A percentile compares a stretch with the other conserved stretches of the same genome.
These are phyloP conservation scores for Leuciscus waleckii DNA, from an alignment of 2,797 vertebrate genomes.

Conservation along the genomic window DNA sequence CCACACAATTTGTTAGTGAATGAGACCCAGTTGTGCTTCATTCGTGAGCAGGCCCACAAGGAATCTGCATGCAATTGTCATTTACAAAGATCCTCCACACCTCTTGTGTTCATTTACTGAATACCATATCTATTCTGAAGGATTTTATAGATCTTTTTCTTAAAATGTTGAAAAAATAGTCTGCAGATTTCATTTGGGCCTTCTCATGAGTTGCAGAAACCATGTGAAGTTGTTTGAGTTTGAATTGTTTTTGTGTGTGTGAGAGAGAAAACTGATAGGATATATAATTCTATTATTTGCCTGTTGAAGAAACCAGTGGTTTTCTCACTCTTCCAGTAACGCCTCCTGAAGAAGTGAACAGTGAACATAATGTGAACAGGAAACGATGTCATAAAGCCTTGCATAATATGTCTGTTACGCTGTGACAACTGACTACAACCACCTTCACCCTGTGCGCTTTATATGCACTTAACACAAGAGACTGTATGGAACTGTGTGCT, in stretches of 20 bases:
- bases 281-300: not conserved
- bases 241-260: constrained; percentile 1
- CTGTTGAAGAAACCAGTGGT: not conserved
- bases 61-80: not conserved
- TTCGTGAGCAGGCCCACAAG: not conserved
- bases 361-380: constrained; percentile 34
- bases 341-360: constrained; percentile 5
- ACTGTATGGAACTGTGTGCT: constrained; percentile 46
- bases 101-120: not conserved
- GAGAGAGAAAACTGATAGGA: not conserved
- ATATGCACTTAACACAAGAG: constrained; percentile 62
- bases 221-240: not conserved
- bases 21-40: constrained; percentile 19
- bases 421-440: constrained; percentile 34
- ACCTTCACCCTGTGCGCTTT: constrained; percentile 57
- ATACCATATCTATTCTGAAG: not conserved
- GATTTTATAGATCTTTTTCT: not conserved
- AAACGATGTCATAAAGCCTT: constrained; percentile 40
- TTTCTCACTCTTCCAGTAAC: constrained; percentile 23
- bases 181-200: constrained; percentile 1
- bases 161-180: not conserved
- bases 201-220: not conserved
- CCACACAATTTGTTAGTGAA: not conserved
- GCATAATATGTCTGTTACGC: constrained; percentile 46
- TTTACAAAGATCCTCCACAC: not conserved